Percentiles rank a stretch among this genome's conserved stretches.
phyloP scores from a whole-genome alignment of 1,140 invertebrate species.

The Bombus superbus region DNA sequence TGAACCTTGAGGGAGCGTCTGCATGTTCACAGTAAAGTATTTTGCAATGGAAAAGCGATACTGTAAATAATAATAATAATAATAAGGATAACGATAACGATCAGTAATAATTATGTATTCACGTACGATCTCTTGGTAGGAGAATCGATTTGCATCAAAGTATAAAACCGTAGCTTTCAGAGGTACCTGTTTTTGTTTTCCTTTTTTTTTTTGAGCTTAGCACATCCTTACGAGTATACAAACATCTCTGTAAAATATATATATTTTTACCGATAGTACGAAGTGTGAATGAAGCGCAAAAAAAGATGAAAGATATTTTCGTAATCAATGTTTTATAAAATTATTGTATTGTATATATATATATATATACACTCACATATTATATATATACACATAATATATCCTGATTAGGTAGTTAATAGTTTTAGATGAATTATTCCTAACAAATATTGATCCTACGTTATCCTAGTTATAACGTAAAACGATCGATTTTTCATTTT shows the following conservation, averaged over 20 bases:
- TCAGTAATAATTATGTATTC: not conserved
- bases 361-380: not conserved
- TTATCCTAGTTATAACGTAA: not conserved
- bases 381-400: slow-evolving; percentile 8
- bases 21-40: slow-evolving; percentile 52
- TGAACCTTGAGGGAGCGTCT: slow-evolving; percentile 27
- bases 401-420: slow-evolving; percentile 36
- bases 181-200: not conserved
- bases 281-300: not conserved
- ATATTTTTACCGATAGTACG: not conserved
- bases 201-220: not conserved
- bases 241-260: slow-evolving; percentile 17
- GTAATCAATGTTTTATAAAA: slow-evolving; percentile 19
- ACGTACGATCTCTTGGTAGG: slow-evolving; percentile 37
- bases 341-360: slow-evolving; percentile 9
- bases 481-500: slow-evolving; percentile 2
- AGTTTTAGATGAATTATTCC: slow-evolving; percentile 44
- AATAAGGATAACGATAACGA: not conserved
- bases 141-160: slow-evolving; percentile 35
- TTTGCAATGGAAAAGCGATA: not conserved
- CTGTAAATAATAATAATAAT: slow-evolving; percentile 23
- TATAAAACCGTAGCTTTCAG: slow-evolving; percentile 27
- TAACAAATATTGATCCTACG: slow-evolving; percentile 11
- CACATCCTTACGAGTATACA: not conserved
- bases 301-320: not conserved